phyloP scores from a whole-genome alignment of 2,888 invertebrate genomes.

The Sepioteuthis lessoniana region DNA sequence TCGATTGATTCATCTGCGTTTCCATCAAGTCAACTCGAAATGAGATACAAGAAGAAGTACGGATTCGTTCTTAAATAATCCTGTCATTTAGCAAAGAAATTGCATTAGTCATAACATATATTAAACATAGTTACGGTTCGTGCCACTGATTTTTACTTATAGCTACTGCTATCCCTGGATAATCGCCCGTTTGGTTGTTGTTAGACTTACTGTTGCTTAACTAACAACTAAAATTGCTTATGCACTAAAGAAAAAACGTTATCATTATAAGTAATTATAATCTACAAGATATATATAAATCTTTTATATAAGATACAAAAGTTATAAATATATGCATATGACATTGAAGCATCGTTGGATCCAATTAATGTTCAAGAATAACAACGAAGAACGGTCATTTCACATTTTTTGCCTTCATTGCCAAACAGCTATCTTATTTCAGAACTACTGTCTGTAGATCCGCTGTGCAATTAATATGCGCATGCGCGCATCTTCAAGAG shows the following conservation, averaged over 20 bases:
- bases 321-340: background rate
- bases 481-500: background rate
- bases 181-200: background rate
- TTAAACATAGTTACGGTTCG: no score
- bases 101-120: no score
- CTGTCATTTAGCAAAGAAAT: no score
- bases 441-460: background rate
- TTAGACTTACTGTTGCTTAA: background rate
- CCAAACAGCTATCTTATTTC: background rate
- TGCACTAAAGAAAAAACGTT: background rate
- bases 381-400: background rate
- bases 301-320: background rate
- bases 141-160: no score
- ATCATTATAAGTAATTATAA: background rate
- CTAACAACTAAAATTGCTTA: background rate
- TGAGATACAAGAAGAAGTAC: no score
- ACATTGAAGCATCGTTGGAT: constrained; percentile 33
- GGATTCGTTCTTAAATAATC: no score
- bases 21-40: no score
- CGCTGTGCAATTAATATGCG: background rate
- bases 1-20: no score
- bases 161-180: background rate
- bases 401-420: background rate
- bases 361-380: constrained; percentile 33
- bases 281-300: background rate